phyloP scores from a whole-genome alignment of 2,888 invertebrate species.

The Phengaris alcon region DNA sequence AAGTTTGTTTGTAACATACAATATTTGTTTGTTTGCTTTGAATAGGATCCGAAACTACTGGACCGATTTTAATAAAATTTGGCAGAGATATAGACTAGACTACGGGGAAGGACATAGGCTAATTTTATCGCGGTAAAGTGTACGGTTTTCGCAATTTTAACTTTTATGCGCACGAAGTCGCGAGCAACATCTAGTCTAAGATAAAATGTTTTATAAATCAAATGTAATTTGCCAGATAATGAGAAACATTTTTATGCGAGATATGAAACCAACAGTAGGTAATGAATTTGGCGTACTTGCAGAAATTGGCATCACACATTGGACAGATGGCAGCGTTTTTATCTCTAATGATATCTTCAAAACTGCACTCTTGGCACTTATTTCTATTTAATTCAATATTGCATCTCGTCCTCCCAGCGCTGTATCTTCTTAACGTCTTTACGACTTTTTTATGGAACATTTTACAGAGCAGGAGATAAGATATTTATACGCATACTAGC shows the following conservation, averaged over 20 bases:
- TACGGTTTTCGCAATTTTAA: no score
- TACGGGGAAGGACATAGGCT: no score
- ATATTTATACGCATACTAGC: constrained; percentile 1
- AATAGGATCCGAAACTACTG: no score
- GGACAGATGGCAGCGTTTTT: constrained; percentile 42
- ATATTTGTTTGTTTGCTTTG: no score
- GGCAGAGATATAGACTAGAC: no score
- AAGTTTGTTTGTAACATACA: no score
- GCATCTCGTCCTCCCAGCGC: constrained; percentile 25
- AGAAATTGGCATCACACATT: constrained; percentile 41
- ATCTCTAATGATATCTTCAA: constrained; percentile 41
- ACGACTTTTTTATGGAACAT: constrained; percentile 16
- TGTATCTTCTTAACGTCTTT: constrained; percentile 26
- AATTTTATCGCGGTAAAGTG: no score
- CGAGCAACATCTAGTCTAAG: no score
- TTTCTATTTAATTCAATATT: constrained; percentile 41
- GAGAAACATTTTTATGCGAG: constrained; percentile 41
- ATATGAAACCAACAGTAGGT: constrained; percentile 38
- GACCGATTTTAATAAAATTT: no score
- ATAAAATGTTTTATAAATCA: constrained; percentile 21
- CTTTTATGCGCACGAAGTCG: no score
- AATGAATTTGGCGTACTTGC: constrained; percentile 41
- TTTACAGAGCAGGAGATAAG: background rate
- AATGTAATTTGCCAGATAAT: constrained; percentile 37
- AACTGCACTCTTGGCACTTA: constrained; percentile 41